Conservation (phyloP, 2,797 vertebrate genomes). For the Pachyuromys duprasi region DNA sequence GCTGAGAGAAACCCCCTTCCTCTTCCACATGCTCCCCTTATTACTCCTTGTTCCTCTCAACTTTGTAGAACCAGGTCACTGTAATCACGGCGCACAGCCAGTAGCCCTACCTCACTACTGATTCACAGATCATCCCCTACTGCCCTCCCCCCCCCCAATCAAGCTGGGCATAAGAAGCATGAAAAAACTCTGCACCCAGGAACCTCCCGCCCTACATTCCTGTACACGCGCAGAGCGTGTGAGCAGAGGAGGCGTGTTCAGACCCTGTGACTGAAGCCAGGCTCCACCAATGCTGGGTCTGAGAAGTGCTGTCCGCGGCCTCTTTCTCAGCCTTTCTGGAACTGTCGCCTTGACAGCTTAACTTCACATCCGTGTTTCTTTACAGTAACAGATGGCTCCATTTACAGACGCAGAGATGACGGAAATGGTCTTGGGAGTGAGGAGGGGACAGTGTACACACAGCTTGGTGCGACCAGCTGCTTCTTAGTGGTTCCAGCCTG, state of each 20-base stretch:
- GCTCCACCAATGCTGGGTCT: not conserved
- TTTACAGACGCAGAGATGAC: not conserved
- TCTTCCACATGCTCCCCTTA: not conserved
- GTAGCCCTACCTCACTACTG: not conserved
- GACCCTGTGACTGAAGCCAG: not conserved
- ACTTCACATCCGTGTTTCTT: not conserved
- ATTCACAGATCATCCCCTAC: fast-evolving
- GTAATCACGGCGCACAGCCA: not conserved
- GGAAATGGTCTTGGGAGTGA: not conserved
- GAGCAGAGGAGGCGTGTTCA: not conserved
- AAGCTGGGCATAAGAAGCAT: not conserved
- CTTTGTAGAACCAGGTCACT: not conserved
- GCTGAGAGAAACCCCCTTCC: not conserved
- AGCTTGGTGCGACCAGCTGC: not conserved
- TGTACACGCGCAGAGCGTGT: fast-evolving
- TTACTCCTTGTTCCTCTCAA: not conserved
- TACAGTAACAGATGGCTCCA: not conserved
- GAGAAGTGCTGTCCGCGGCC: not conserved
- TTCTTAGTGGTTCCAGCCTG: not conserved
- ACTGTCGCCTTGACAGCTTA: not conserved
- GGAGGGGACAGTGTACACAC: not conserved
- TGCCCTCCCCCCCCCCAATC: no score
- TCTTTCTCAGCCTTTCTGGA: not conserved
- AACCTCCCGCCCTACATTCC: not conserved
- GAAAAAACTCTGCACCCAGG: not conserved